phyloP scores from a whole-genome alignment of 2,888 invertebrate genomes.

The Morpho achilles region DNA sequence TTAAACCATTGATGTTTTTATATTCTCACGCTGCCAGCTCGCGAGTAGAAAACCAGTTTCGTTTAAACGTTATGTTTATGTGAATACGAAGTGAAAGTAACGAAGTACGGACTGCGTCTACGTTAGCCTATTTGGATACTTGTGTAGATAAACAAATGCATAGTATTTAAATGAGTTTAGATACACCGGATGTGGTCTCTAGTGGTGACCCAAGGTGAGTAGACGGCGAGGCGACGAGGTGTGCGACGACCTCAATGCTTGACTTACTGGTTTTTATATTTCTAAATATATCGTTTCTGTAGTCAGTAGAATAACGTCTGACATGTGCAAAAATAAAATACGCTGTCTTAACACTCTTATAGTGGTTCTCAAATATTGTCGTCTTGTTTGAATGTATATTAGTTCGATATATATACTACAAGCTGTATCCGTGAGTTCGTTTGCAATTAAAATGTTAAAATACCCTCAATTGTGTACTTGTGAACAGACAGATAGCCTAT shows the following conservation, averaged over 20 bases:
- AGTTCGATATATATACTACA: too few relatives aligned
- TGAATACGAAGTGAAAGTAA: constrained; percentile 51
- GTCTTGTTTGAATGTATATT: too few relatives aligned
- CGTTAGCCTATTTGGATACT: constrained; percentile 30
- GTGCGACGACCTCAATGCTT: constrained; percentile 54
- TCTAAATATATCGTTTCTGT: constrained; percentile 63
- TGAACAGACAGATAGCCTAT: too few relatives aligned
- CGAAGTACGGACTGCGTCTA: constrained; percentile 29
- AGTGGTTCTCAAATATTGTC: too few relatives aligned
- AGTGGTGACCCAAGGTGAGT: constrained; percentile 59
- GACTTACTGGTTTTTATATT: constrained; percentile 53
- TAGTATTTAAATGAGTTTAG: constrained; percentile 42
- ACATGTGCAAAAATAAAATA: too few relatives aligned
- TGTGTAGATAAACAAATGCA: constrained; percentile 35
- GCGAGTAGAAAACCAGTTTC: constrained; percentile 32
- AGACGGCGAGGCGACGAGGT: constrained; percentile 69
- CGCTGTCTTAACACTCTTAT: too few relatives aligned
- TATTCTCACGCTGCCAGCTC: constrained; percentile 24
- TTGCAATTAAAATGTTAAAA: too few relatives aligned
- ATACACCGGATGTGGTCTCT: constrained; percentile 46
- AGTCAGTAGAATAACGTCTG: constrained; percentile 30
- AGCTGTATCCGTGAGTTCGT: too few relatives aligned
- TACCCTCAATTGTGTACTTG: too few relatives aligned
- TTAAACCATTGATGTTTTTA: constrained; percentile 17
- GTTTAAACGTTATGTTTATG: constrained; percentile 35